Conservation (phyloP, 1,140 invertebrate species). For the Scylla paramamosain region DNA sequence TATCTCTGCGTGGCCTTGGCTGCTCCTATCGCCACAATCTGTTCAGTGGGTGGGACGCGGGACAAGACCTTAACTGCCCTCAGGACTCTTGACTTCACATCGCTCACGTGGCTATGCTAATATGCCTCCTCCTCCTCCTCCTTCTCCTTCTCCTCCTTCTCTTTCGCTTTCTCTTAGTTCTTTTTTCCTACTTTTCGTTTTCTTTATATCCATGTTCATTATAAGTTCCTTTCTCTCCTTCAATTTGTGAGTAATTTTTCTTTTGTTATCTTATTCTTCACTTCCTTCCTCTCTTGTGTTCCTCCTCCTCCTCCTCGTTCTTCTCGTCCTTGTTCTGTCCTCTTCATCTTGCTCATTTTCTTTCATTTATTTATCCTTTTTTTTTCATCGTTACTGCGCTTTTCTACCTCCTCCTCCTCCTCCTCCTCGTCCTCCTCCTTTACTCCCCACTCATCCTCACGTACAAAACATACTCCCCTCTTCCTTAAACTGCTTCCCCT, state of each 20-base stretch:
- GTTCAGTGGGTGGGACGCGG: too few relatives aligned
- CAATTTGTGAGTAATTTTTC: too few relatives aligned
- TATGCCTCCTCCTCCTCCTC: background rate
- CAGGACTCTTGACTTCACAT: too few relatives aligned
- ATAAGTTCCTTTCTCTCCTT: too few relatives aligned
- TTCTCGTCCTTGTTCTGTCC: background rate
- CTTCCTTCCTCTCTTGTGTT: background rate
- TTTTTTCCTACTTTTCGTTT: background rate
- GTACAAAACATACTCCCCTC: too few relatives aligned
- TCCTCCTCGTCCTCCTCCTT: background rate
- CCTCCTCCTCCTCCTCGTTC: background rate
- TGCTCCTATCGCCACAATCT: too few relatives aligned
- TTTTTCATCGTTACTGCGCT: background rate
- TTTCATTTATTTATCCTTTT: conserved; percentile 4
- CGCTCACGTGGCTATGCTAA: background rate
- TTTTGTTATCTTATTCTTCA: background rate
- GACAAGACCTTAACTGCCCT: too few relatives aligned
- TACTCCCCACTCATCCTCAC: background rate
- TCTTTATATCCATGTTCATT: background rate
- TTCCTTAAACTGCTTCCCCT: too few relatives aligned
- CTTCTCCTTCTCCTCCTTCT: background rate
- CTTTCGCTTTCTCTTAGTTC: background rate
- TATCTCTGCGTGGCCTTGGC: too few relatives aligned
- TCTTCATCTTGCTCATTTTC: background rate
- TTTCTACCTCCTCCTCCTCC: background rate